A percentile compares a stretch with the other conserved stretches of the same genome.
Conservation (phyloP, 35 echinoderm and acorn worm species). For the Ophiothrix spiculata region DNA sequence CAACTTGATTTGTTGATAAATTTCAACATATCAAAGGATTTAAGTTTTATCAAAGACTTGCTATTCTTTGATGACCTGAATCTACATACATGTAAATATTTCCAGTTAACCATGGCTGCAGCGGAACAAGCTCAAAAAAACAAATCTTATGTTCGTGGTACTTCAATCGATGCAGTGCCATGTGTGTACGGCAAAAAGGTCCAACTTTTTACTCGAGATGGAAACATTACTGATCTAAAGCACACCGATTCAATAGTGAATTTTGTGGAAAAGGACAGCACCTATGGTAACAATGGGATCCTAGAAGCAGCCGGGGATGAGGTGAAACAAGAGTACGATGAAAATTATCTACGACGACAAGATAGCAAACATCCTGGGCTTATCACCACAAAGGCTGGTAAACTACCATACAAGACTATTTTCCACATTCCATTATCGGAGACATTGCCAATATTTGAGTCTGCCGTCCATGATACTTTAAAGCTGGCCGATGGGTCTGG, state of each 20-base stretch:
- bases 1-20: too few relatives aligned
- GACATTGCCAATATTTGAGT: not conserved
- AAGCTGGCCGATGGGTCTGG: too few relatives aligned
- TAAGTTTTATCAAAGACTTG: too few relatives aligned
- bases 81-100: too few relatives aligned
- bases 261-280: not conserved
- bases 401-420: not conserved
- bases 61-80: too few relatives aligned
- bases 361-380: not conserved
- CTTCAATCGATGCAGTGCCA: not conserved
- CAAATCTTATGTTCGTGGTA: too few relatives aligned
- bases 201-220: not conserved
- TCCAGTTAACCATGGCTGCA: too few relatives aligned
- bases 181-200: not conserved
- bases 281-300: not conserved
- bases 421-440: not conserved
- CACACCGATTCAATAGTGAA: not conserved
- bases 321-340: not conserved
- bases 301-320: not conserved
- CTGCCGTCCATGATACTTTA: too few relatives aligned
- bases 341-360: not conserved
- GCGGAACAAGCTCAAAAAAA: too few relatives aligned
- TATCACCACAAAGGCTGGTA: not conserved
- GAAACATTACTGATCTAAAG: not conserved
- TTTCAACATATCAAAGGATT: too few relatives aligned